Evolutionary conservation across 2,888 invertebrate genomes (phyloP).

Genomic region (Aporophyla lueneburgensis): DNA sequence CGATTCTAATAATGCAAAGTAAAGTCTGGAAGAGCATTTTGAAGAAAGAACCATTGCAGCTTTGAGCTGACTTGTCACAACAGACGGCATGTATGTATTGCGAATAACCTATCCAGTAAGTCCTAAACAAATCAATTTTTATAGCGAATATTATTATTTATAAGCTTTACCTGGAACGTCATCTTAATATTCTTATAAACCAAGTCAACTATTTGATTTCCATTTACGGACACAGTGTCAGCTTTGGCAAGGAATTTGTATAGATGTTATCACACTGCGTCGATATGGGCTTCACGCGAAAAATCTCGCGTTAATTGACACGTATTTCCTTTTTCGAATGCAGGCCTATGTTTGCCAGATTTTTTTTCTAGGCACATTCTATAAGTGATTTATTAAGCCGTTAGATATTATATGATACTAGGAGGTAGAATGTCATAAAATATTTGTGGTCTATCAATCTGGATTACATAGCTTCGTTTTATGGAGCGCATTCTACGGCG

Average conservation of each 20-base stretch:
- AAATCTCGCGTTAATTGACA: constrained; percentile 68
- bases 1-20: no score
- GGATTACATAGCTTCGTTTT: constrained; percentile 53
- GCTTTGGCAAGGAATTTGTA: constrained; percentile 65
- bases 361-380: constrained; percentile 48
- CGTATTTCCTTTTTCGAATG: constrained; percentile 54
- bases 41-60: no score
- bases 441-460: constrained; percentile 63
- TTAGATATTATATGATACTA: constrained; percentile 66
- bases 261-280: constrained; percentile 70
- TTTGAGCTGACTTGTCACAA: no score
- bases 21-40: no score
- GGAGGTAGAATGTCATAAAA: constrained; percentile 62
- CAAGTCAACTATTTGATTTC: constrained; percentile 61
- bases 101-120: neutral
- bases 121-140: neutral
- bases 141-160: neutral
- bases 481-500: constrained; percentile 60
- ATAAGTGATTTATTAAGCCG: constrained; percentile 68
- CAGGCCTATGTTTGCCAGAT: constrained; percentile 33
- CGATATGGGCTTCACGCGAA: constrained; percentile 64
- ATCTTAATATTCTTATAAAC: constrained; percentile 54
- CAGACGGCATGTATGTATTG: no score
- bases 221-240: constrained; percentile 62
- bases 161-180: constrained; percentile 30